Evolutionary conservation across 2,888 invertebrate species (phyloP).

Genomic region (Rhimphoctona megacephalus): DNA sequence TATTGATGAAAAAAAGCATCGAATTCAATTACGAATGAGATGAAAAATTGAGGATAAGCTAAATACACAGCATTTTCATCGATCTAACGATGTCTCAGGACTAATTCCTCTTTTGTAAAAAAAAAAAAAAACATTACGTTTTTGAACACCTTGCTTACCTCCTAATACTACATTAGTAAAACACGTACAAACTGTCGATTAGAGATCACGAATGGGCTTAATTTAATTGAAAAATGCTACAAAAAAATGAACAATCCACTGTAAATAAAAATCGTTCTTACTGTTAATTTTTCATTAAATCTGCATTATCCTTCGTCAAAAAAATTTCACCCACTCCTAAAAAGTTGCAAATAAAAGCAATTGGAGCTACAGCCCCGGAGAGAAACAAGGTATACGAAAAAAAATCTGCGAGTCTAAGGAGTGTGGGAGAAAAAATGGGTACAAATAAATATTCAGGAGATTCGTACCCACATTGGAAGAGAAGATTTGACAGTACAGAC

Average conservation of each 20-base stretch:
- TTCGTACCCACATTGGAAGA: slow-evolving; percentile 76
- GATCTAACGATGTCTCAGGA: slow-evolving; percentile 27
- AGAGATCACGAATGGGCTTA: not conserved
- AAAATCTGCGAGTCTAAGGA: slow-evolving; percentile 12
- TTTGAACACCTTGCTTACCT: slow-evolving; percentile 58
- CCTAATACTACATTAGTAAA: slow-evolving; percentile 37
- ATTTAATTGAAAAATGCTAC: not conserved
- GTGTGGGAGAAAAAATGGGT: slow-evolving; percentile 6
- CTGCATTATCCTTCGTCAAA: not conserved
- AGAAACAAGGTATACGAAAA: slow-evolving; percentile 49
- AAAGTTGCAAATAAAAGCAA: not conserved
- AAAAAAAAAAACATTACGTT: slow-evolving; percentile 10
- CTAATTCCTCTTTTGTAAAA: slow-evolving; percentile 15
- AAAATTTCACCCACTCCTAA: not conserved
- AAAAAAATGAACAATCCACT: not conserved
- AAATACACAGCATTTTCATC: slow-evolving; percentile 53
- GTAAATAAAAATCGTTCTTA: not conserved
- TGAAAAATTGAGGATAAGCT: slow-evolving; percentile 40
- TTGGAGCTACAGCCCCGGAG: slow-evolving; percentile 1
- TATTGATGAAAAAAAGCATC: not conserved
- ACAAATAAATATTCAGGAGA: slow-evolving; percentile 52
- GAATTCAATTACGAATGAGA: not conserved
- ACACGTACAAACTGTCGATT: slow-evolving; percentile 30
- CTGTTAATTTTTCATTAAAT: not conserved
- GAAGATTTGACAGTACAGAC: slow-evolving; percentile 78